phyloP scores from a whole-genome alignment of 2,888 invertebrate species.

The Galerucella nymphaeae region DNA sequence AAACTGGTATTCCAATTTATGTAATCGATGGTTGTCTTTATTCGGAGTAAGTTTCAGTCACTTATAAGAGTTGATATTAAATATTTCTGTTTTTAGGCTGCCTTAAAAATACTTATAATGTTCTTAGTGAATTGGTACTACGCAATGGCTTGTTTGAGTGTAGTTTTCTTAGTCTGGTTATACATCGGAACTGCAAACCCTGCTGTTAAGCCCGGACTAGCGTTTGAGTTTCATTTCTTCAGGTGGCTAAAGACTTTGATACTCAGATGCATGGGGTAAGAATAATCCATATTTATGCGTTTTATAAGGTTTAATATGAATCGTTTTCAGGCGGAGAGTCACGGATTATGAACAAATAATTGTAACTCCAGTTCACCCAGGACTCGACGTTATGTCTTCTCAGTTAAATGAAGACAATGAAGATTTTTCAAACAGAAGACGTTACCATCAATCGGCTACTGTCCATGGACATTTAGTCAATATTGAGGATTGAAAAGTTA shows the following conservation, averaged over 20 bases:
- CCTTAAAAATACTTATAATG: slow-evolving; percentile 89
- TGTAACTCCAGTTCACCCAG: slow-evolving; percentile 84
- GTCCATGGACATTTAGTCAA: slow-evolving; percentile 79
- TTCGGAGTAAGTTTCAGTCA: slow-evolving; percentile 75
- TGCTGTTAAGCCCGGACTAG: slow-evolving; percentile 92
- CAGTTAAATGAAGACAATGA: slow-evolving; percentile 95
- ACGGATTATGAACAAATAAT: slow-evolving; percentile 88
- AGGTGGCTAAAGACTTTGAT: slow-evolving; percentile 80
- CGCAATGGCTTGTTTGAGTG: slow-evolving; percentile 84
- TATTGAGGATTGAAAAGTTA: slow-evolving; percentile 60
- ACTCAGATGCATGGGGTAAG: slow-evolving; percentile 81
- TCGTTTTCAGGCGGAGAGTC: slow-evolving; percentile 75
- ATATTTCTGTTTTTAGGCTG: slow-evolving; percentile 70
- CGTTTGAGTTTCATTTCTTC: slow-evolving; percentile 84
- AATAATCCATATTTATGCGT: slow-evolving; percentile 25
- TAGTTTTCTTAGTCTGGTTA: slow-evolving; percentile 88
- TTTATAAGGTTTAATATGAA: background rate
- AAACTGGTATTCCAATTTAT: slow-evolving; percentile 94
- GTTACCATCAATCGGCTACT: slow-evolving; percentile 92
- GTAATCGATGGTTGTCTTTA: slow-evolving; percentile 94
- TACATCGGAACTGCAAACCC: slow-evolving; percentile 97
- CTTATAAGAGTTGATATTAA: background rate
- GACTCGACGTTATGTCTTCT: slow-evolving; percentile 82
- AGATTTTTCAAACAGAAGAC: slow-evolving; percentile 91
- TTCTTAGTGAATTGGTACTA: slow-evolving; percentile 94